Evolutionary conservation across 2,888 invertebrate species (phyloP).

Genomic region (Apotomis capreana): DNA sequence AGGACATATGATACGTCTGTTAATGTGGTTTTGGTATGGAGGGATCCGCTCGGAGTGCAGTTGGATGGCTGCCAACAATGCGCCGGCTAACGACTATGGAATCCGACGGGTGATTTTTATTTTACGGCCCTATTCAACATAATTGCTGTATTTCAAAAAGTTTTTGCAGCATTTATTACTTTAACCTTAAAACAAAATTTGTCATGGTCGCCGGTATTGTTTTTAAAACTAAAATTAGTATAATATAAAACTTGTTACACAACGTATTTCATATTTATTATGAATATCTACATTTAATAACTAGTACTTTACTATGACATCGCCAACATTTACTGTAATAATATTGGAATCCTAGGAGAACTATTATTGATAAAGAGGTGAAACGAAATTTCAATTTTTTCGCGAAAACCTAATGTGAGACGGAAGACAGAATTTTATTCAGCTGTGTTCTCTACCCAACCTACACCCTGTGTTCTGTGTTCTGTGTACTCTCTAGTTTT

Average conservation of each 20-base stretch:
- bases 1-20: constrained; percentile 32
- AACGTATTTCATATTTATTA: neutral
- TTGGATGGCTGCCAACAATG: constrained; percentile 67
- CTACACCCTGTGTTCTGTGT: too few relatives aligned
- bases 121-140: constrained; percentile 55
- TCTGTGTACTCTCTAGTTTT: neutral
- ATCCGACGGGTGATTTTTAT: constrained; percentile 60
- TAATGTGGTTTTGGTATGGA: constrained; percentile 36
- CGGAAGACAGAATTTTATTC: too few relatives aligned
- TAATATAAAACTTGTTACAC: neutral
- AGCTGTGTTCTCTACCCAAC: too few relatives aligned
- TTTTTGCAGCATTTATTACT: constrained; percentile 4
- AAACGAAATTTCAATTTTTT: neutral
- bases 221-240: neutral
- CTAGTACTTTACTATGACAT: too few relatives aligned
- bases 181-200: constrained; percentile 11
- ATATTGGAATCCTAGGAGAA: too few relatives aligned
- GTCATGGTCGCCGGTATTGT: neutral
- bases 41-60: constrained; percentile 67
- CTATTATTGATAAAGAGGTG: too few relatives aligned
- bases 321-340: too few relatives aligned
- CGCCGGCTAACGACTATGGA: constrained; percentile 66
- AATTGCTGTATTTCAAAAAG: neutral
- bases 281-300: too few relatives aligned
- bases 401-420: neutral